These are phyloP conservation scores for Brevipalpus yothersi DNA, from an alignment of 1,140 invertebrate genomes.

Conservation along the genomic window DNA sequence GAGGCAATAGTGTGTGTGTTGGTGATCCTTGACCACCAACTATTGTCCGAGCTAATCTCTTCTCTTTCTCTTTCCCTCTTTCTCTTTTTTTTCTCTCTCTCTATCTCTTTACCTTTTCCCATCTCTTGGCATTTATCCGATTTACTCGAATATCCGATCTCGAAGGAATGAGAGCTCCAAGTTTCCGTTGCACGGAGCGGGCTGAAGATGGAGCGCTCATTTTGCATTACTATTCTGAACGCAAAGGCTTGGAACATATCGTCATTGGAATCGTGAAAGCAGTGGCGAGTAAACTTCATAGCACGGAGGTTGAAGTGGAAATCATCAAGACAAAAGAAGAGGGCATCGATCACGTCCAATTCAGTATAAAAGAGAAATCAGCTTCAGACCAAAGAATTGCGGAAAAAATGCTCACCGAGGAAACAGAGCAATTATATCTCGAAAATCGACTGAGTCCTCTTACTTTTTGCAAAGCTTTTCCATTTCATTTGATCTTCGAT, in stretches of 20 bases:
- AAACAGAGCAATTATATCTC: slow-evolving; percentile 17
- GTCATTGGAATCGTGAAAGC: slow-evolving; percentile 85
- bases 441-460: slow-evolving; percentile 63
- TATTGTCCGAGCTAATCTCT: too few relatives aligned
- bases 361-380: slow-evolving; percentile 42
- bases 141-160: background rate
- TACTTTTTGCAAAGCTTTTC: slow-evolving; percentile 78
- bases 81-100: too few relatives aligned
- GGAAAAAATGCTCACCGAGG: slow-evolving; percentile 11
- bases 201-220: slow-evolving; percentile 56
- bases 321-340: slow-evolving; percentile 60
- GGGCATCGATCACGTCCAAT: slow-evolving; percentile 68
- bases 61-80: too few relatives aligned
- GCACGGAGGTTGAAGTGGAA: slow-evolving; percentile 67
- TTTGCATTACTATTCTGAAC: slow-evolving; percentile 74
- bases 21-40: too few relatives aligned
- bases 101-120: too few relatives aligned
- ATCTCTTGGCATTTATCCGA: too few relatives aligned
- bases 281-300: slow-evolving; percentile 68
- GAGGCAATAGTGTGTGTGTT: too few relatives aligned
- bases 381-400: background rate
- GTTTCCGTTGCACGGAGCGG: slow-evolving; percentile 64
- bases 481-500: slow-evolving; percentile 83
- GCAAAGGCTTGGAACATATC: slow-evolving; percentile 71
- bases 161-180: slow-evolving; percentile 51